These are phyloP conservation scores for Drosophila lacertosa DNA, from an alignment of 1,140 invertebrate genomes.

Conservation along the genomic window DNA sequence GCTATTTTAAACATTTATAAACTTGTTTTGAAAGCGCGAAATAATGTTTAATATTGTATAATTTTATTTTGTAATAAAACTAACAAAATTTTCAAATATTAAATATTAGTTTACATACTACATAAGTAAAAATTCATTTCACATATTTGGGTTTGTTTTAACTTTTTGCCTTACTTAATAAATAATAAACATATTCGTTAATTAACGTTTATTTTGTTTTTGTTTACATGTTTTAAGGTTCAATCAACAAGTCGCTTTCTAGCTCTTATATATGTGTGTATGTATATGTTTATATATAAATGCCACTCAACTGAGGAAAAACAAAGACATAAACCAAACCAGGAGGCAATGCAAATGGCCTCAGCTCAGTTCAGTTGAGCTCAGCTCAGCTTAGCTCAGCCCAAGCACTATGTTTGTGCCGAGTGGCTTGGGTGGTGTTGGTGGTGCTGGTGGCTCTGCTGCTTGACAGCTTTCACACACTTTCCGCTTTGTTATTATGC, in stretches of 20 bases:
- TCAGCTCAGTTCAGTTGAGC: slow-evolving; percentile 15
- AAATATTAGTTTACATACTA: no score
- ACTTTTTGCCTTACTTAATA: neutral
- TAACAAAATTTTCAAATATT: no score
- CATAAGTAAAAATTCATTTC: neutral
- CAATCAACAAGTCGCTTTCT: slow-evolving; percentile 48
- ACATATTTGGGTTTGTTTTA: neutral
- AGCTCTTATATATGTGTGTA: slow-evolving; percentile 6
- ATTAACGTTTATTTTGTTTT: slow-evolving; percentile 37
- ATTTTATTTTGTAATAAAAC: no score
- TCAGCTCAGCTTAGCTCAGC: slow-evolving; percentile 22
- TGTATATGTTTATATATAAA: slow-evolving; percentile 32
- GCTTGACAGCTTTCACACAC: slow-evolving; percentile 72
- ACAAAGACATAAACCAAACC: slow-evolving; percentile 76
- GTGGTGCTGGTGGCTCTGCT: slow-evolving; percentile 13
- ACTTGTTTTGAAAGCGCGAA: no score
- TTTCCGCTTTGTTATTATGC: slow-evolving; percentile 79
- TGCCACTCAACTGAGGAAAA: slow-evolving; percentile 56
- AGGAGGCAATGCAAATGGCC: slow-evolving; percentile 62
- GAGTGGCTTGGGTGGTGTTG: slow-evolving; percentile 21
- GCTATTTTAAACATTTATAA: no score
- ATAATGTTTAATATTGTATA: no score
- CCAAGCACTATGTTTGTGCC: slow-evolving; percentile 10
- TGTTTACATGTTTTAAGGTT: slow-evolving; percentile 20
- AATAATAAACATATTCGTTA: slow-evolving; percentile 2